Evolutionary conservation across 2,113 vertebrate species (phyloP).

Genomic region (Arvicanthis niloticus): DNA sequence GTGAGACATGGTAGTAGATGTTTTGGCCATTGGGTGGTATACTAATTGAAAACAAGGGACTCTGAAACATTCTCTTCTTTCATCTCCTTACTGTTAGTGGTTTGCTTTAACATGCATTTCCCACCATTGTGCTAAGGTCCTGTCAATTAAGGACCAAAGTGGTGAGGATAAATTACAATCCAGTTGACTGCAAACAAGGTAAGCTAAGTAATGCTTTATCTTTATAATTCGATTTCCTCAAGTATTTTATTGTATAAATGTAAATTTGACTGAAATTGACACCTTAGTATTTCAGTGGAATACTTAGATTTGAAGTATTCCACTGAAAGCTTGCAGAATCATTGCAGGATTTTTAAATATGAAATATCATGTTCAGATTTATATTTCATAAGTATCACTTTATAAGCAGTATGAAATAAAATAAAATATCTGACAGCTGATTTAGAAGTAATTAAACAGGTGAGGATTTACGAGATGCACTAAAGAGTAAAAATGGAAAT

Average conservation of each 20-base stretch:
- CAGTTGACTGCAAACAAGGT: background rate
- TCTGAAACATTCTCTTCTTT: background rate
- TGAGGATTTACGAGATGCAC: background rate
- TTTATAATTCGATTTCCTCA: background rate
- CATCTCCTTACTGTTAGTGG: background rate
- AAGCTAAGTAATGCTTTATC: background rate
- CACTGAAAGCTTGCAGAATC: background rate
- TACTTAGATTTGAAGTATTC: background rate
- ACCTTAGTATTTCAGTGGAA: too few relatives aligned
- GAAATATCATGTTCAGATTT: slow-evolving; percentile 13
- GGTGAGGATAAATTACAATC: background rate
- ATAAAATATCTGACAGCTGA: slow-evolving; percentile 2
- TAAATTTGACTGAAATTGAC: background rate
- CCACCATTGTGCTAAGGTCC: background rate
- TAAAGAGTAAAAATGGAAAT: background rate
- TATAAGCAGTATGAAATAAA: slow-evolving; percentile 2
- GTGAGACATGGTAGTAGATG: background rate
- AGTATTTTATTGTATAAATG: background rate
- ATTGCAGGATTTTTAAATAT: background rate
- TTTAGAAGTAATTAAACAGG: background rate
- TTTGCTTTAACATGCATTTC: background rate
- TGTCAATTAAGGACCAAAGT: background rate
- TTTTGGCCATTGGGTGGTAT: background rate
- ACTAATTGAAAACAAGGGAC: background rate
- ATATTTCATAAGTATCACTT: slow-evolving; percentile 36